Evolutionary conservation across 2,113 vertebrate genomes (phyloP).

Genomic region (Oryctolagus cuniculus): mOryCun1.1 NC_091434.1:75846501-75847000

Average conservation of each 20-base stretch:
- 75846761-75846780: conserved; percentile 52
- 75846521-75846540: conserved; percentile 63
- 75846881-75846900: conserved; percentile 38
- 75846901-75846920: conserved; percentile 23
- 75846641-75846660: conserved; percentile 60
- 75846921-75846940: conserved; percentile 9
- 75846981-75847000: not conserved
- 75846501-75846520: conserved; percentile 53
- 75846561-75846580: conserved; percentile 50
- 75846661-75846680: conserved; percentile 52
- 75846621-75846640: not conserved
- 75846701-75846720: conserved; percentile 30
- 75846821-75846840: conserved; percentile 25
- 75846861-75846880: not conserved
- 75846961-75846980: not conserved
- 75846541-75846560: conserved; percentile 68
- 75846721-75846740: conserved; percentile 16
- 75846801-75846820: conserved; percentile 29
- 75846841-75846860: conserved; percentile 3
- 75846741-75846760: conserved; percentile 17
- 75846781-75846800: not conserved
- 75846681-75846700: conserved; percentile 19
- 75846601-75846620: conserved; percentile 47
- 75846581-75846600: conserved; percentile 57
- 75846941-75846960: not conserved